Percentiles rank a stretch among this genome's conserved stretches.
Evolutionary conservation across 2,888 invertebrate genomes (phyloP).

Genomic region (Tholera decimalis): DNA sequence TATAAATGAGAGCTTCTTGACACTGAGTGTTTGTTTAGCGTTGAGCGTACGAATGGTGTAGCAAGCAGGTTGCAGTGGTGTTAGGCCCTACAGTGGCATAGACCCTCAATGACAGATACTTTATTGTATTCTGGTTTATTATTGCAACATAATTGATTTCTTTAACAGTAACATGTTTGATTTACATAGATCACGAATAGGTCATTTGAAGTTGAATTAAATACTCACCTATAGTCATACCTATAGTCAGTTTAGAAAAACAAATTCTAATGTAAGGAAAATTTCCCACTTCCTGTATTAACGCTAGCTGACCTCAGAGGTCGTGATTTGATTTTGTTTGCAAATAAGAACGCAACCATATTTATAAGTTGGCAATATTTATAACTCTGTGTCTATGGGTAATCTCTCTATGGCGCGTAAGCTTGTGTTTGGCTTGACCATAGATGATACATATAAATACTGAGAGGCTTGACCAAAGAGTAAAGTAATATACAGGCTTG

Average conservation of each 20-base stretch:
- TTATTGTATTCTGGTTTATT: not conserved
- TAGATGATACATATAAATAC: no score
- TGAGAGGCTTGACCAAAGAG: no score
- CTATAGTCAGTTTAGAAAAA: no score
- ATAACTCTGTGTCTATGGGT: no score
- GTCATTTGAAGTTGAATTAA: conserved; percentile 9
- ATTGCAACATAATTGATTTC: conserved; percentile 7
- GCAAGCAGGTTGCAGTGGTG: not conserved
- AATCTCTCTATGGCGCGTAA: no score
- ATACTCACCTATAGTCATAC: no score
- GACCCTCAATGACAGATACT: no score
- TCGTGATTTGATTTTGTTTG: not conserved
- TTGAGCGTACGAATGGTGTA: not conserved
- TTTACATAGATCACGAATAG: conserved; percentile 35
- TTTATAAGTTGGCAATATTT: no score
- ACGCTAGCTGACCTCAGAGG: not conserved
- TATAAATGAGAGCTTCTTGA: no score
- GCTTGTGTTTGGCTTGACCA: no score
- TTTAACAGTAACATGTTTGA: conserved; percentile 6
- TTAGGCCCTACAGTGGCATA: not conserved
- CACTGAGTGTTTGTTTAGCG: not conserved
- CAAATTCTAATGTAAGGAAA: not conserved
- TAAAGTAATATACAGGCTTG: no score
- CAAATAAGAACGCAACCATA: no score
- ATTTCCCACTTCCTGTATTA: not conserved